phyloP scores from a whole-genome alignment of 1,140 invertebrate genomes.

The Leptonema lineaticorne region DNA sequence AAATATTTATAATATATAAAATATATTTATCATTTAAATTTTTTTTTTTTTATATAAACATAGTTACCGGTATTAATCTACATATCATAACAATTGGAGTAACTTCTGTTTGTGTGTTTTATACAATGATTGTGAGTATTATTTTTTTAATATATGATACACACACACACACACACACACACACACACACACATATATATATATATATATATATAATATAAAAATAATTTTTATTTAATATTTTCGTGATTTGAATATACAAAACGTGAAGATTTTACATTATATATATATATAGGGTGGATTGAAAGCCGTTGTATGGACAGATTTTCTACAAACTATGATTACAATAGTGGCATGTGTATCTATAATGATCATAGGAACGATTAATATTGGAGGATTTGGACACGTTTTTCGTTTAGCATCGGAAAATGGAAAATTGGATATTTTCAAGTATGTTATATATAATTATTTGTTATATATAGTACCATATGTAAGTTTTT shows the following conservation, averaged over 20 bases:
- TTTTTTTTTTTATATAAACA: too few species aligned
- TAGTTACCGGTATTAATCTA: conserved; percentile 50
- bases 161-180: too few species aligned
- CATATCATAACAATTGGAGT: conserved; percentile 70
- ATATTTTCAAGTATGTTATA: conserved; percentile 45
- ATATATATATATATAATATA: too few species aligned
- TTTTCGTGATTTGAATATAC: background rate
- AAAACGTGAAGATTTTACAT: conserved; percentile 3
- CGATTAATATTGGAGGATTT: conserved; percentile 65
- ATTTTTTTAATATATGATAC: too few species aligned
- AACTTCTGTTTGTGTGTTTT: conserved; percentile 71
- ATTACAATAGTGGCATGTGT: conserved; percentile 76
- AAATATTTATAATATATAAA: too few species aligned
- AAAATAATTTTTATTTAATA: too few species aligned
- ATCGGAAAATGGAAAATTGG: conserved; percentile 56
- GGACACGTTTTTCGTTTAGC: conserved; percentile 62
- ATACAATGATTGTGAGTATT: conserved; percentile 73
- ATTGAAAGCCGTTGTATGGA: conserved; percentile 86
- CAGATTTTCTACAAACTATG: conserved; percentile 77
- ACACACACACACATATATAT: too few species aligned
- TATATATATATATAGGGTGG: conserved; percentile 75
- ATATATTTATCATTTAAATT: too few species aligned
- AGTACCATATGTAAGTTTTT: background rate
- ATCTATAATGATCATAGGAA: conserved; percentile 67
- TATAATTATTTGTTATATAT: background rate